Evolutionary conservation across 2,113 vertebrate genomes (phyloP).

Genomic region (Oophaga pumilio): DNA sequence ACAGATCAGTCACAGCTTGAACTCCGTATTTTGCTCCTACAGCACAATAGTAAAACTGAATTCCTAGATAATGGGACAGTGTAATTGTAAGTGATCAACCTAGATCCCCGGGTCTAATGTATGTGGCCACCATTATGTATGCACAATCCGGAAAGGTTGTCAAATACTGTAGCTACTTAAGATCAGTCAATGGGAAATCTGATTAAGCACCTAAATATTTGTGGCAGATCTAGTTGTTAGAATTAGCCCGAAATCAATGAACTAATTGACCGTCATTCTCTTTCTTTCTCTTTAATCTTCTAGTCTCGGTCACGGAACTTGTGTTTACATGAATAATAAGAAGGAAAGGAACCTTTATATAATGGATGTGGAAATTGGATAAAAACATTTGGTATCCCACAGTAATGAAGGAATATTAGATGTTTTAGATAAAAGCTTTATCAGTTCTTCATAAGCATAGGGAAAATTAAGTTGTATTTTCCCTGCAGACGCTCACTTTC

Average conservation of each 20-base stretch:
- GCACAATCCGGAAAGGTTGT: not conserved
- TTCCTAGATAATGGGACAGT: not conserved
- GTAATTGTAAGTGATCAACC: not conserved
- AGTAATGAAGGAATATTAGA: not conserved
- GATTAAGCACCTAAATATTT: not conserved
- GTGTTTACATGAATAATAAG: not conserved
- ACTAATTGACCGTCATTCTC: slow-evolving; percentile 9
- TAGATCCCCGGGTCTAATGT: not conserved
- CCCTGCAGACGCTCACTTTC: too few relatives aligned
- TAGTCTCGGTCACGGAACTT: not conserved
- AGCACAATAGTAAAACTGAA: too few relatives aligned
- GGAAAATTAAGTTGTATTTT: too few relatives aligned
- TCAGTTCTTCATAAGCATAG: not conserved
- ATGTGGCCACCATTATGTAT: not conserved
- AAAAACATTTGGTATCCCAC: not conserved
- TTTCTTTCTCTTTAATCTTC: not conserved
- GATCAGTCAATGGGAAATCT: not conserved
- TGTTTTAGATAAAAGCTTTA: not conserved
- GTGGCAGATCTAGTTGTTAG: not conserved
- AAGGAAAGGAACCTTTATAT: not conserved
- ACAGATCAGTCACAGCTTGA: too few relatives aligned
- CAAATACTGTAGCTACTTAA: not conserved
- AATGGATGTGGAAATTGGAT: slow-evolving; percentile 1
- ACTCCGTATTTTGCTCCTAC: too few relatives aligned
- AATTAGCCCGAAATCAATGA: slow-evolving; percentile 1